These are phyloP conservation scores for Metellina segmentata DNA, from an alignment of 2,888 invertebrate genomes.

Conservation along the genomic window DNA sequence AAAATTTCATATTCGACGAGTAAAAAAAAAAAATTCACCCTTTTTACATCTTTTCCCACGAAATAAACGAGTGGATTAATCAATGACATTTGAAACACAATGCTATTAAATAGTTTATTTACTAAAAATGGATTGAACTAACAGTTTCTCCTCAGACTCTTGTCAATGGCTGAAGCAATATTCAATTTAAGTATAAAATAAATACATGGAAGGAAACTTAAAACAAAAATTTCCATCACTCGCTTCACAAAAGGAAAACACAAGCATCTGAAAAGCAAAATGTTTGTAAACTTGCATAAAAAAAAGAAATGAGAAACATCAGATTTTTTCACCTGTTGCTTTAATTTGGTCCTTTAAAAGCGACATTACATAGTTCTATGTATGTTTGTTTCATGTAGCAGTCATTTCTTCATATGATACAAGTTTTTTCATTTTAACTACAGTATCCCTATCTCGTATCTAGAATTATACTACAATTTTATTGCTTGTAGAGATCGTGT, in stretches of 20 bases:
- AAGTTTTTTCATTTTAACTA: conserved; percentile 60
- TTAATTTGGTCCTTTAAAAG: conserved; percentile 76
- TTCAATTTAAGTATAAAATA: background rate
- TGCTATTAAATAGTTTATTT: conserved; percentile 1
- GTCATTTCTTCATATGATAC: conserved; percentile 67
- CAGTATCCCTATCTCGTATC: conserved; percentile 62
- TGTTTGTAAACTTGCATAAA: background rate
- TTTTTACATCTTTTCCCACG: too few species aligned
- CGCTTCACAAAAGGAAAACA: background rate
- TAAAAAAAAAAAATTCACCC: too few species aligned
- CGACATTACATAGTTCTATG: conserved; percentile 74
- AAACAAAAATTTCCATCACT: background rate
- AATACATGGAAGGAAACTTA: background rate
- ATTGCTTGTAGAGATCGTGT: conserved; percentile 69
- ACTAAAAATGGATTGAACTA: background rate
- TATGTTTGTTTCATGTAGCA: conserved; percentile 56
- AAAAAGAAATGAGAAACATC: conserved; percentile 31
- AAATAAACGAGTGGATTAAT: too few species aligned
- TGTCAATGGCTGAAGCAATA: background rate
- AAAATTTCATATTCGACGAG: too few species aligned
- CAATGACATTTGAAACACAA: background rate
- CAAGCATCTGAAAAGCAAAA: background rate
- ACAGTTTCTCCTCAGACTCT: background rate
- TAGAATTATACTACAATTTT: conserved; percentile 70
- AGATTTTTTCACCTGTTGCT: conserved; percentile 59